Percentiles rank a stretch among this genome's conserved stretches.
These are phyloP conservation scores for Brachirus orientalis DNA, from an alignment of 2,113 vertebrate species.

Conservation along the genomic window DNA sequence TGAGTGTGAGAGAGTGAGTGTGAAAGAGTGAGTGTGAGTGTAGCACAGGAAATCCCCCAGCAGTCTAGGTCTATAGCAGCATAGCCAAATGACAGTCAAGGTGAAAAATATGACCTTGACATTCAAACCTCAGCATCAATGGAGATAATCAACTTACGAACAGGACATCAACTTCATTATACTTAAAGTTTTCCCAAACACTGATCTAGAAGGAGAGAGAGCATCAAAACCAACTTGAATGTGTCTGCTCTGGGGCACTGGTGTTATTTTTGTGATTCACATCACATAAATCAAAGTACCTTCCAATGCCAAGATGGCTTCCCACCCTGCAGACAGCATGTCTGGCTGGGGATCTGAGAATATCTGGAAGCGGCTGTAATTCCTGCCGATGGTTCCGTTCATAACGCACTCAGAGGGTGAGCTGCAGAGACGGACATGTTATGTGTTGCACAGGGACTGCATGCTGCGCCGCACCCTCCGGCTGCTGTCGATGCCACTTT, in stretches of 20 bases:
- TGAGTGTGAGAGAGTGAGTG: no score
- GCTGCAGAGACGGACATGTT: slow-evolving; percentile 28
- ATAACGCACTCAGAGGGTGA: slow-evolving; percentile 25
- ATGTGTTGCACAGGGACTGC: slow-evolving; percentile 44
- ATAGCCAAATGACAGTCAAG: no score
- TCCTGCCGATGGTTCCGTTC: slow-evolving; percentile 25
- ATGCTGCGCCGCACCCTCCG: slow-evolving; percentile 46
- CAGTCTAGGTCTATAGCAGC: no score
- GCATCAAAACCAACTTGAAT: slow-evolving; percentile 14
- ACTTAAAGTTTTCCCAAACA: neutral
- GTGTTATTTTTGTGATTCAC: slow-evolving; percentile 64
- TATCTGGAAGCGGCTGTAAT: neutral
- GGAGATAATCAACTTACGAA: slow-evolving; percentile 2
- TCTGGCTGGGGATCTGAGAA: slow-evolving; percentile 33
- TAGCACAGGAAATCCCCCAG: no score
- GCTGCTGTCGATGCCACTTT: slow-evolving; percentile 60
- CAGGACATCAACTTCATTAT: slow-evolving; percentile 8
- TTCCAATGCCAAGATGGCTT: slow-evolving; percentile 39
- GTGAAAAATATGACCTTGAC: neutral
- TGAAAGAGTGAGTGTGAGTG: no score
- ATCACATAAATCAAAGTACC: slow-evolving; percentile 67
- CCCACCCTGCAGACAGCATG: slow-evolving; percentile 50
- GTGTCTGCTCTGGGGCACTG: slow-evolving; percentile 50
- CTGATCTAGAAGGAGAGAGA: slow-evolving; percentile 12
- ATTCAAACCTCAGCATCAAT: no score